Conservation (phyloP, 2,888 invertebrate species). For the Urechis unicinctus region DNA sequence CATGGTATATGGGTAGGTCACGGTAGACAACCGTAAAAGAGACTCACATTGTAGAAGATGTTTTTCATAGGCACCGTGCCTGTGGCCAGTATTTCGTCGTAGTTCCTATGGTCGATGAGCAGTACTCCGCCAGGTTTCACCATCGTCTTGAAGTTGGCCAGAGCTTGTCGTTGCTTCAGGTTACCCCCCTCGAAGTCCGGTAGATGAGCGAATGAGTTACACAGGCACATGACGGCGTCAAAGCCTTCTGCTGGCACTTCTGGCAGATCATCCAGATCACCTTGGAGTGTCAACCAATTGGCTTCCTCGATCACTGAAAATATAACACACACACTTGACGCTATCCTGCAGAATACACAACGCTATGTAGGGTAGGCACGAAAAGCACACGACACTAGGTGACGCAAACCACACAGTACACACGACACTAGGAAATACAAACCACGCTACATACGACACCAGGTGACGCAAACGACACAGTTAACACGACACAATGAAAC, state of each 20-base stretch:
- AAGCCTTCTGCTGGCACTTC: slow-evolving; percentile 55
- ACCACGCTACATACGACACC: no score
- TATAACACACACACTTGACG: no score
- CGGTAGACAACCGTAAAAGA: background rate
- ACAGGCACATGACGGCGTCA: slow-evolving; percentile 83
- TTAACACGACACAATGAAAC: no score
- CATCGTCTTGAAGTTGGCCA: slow-evolving; percentile 73
- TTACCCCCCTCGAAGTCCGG: slow-evolving; percentile 48
- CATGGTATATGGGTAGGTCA: background rate
- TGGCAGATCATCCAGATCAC: slow-evolving; percentile 60
- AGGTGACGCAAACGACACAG: no score
- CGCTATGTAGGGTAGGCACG: no score
- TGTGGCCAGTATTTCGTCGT: slow-evolving; percentile 71
- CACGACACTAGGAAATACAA: no score
- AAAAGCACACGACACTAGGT: no score
- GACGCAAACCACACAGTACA: no score
- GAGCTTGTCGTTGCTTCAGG: slow-evolving; percentile 52
- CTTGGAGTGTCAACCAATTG: slow-evolving; percentile 76
- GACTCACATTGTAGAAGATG: slow-evolving; percentile 73
- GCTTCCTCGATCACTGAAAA: slow-evolving; percentile 83
- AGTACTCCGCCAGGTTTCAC: slow-evolving; percentile 78
- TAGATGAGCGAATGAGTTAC: slow-evolving; percentile 86
- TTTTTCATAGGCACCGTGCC: slow-evolving; percentile 76
- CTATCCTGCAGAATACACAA: no score
- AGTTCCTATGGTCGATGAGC: slow-evolving; percentile 83